phyloP scores from a whole-genome alignment of 53 echinoderm and acorn worm species.

The Paracentrotus lividus region DNA sequence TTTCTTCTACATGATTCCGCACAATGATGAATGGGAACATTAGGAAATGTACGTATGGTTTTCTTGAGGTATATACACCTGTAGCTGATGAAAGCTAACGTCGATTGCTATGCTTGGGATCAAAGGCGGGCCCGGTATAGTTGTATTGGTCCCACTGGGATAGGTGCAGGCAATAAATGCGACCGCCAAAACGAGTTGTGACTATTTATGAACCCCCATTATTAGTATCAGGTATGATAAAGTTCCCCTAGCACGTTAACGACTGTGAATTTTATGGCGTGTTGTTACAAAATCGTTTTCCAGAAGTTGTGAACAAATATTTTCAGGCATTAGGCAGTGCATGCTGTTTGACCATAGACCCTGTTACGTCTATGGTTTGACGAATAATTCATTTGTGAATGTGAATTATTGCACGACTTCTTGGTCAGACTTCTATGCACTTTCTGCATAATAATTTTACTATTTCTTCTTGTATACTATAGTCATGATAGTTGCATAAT shows the following conservation, averaged over 20 bases:
- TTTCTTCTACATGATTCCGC: no score
- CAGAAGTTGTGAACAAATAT: background rate
- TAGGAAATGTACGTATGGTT: constrained; percentile 39
- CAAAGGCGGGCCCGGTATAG: background rate
- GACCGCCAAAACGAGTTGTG: constrained; percentile 59
- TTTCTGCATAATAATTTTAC: background rate
- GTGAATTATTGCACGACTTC: background rate
- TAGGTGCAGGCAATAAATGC: constrained; percentile 29
- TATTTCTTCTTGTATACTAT: no score
- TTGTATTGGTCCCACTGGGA: constrained; percentile 22
- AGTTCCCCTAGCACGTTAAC: constrained; percentile 43
- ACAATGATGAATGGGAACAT: background rate
- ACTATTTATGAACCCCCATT: constrained; percentile 32
- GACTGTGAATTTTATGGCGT: constrained; percentile 24
- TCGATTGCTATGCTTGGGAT: constrained; percentile 52
- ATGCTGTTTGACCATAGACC: background rate
- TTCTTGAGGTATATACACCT: constrained; percentile 26
- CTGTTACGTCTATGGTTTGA: no score
- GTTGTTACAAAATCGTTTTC: constrained; percentile 9
- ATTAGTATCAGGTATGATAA: constrained; percentile 52
- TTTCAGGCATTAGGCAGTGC: background rate
- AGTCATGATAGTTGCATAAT: no score
- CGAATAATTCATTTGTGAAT: background rate
- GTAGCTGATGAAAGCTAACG: constrained; percentile 35
- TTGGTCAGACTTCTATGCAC: background rate